These are phyloP conservation scores for Melinaea marsaeus DNA, from an alignment of 2,888 invertebrate genomes.

Conservation along the genomic window DNA sequence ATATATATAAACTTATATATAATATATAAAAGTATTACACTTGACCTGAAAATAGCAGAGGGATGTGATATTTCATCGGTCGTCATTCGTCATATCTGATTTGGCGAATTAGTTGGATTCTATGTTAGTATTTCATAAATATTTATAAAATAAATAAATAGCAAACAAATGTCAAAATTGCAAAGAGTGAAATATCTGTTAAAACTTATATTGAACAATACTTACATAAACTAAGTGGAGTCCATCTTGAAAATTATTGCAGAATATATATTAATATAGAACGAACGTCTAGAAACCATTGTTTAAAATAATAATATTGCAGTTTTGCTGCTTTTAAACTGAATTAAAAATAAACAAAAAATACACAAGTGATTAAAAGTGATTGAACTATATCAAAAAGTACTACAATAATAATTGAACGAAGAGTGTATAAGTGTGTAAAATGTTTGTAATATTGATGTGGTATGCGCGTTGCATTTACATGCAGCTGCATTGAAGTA, in stretches of 20 bases:
- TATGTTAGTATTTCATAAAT: background rate
- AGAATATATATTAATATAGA: no score
- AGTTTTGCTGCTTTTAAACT: no score
- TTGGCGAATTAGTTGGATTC: slow-evolving; percentile 10
- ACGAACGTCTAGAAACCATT: no score
- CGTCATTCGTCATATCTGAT: slow-evolving; percentile 12
- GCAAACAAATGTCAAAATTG: background rate
- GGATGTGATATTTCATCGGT: background rate
- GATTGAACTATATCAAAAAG: background rate
- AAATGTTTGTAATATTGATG: background rate
- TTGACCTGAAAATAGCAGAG: slow-evolving; percentile 17
- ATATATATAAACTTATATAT: background rate
- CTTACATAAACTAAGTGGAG: no score
- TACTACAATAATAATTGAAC: background rate
- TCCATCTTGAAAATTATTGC: no score
- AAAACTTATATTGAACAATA: no score
- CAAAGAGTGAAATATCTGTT: no score
- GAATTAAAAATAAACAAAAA: no score
- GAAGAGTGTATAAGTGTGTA: background rate
- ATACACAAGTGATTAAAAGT: no score
- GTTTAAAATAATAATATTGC: no score
- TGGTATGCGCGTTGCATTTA: slow-evolving; percentile 18
- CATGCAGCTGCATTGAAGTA: slow-evolving; percentile 50
- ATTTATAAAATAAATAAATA: background rate
- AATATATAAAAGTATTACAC: slow-evolving; percentile 3